A percentile compares a stretch with the other conserved stretches of the same genome.
Evolutionary conservation across 2,888 invertebrate species (phyloP).

Genomic region (Miltochrista miniata): DNA sequence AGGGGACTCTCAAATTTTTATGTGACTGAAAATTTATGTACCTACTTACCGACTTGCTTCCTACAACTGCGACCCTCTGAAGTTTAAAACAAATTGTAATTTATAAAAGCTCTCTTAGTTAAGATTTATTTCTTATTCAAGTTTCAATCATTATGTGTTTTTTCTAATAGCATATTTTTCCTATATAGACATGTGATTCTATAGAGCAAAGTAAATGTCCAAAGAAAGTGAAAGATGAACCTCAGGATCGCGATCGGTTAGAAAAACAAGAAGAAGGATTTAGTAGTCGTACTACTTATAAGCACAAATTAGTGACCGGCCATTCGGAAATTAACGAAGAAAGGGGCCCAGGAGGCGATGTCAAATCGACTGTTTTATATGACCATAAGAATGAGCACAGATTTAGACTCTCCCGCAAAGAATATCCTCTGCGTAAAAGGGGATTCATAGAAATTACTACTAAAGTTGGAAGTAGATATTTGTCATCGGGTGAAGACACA

Average conservation of each 20-base stretch:
- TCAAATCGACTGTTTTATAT: neutral
- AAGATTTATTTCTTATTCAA: neutral
- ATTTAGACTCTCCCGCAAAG: neutral
- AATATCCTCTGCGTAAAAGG: neutral
- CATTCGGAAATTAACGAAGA: neutral
- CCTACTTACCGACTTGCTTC: too few relatives aligned
- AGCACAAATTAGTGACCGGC: neutral
- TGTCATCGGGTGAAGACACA: neutral
- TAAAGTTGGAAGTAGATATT: neutral
- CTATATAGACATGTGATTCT: neutral
- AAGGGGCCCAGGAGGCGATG: too few relatives aligned
- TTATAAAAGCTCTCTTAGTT: too few relatives aligned
- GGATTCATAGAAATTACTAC: neutral
- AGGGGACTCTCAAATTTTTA: too few relatives aligned
- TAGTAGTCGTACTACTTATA: neutral
- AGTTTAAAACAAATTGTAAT: too few relatives aligned
- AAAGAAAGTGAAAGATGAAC: neutral
- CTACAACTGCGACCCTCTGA: too few relatives aligned
- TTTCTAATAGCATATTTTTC: neutral
- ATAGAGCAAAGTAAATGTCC: neutral
- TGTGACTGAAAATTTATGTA: too few relatives aligned
- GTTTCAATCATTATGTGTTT: neutral
- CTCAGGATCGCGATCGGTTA: neutral
- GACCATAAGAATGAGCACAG: neutral
- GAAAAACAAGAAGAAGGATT: too few relatives aligned